Base-by-base conservation (phyloP, 2,888 invertebrate species). In the Parnassius glacialis region DNA sequence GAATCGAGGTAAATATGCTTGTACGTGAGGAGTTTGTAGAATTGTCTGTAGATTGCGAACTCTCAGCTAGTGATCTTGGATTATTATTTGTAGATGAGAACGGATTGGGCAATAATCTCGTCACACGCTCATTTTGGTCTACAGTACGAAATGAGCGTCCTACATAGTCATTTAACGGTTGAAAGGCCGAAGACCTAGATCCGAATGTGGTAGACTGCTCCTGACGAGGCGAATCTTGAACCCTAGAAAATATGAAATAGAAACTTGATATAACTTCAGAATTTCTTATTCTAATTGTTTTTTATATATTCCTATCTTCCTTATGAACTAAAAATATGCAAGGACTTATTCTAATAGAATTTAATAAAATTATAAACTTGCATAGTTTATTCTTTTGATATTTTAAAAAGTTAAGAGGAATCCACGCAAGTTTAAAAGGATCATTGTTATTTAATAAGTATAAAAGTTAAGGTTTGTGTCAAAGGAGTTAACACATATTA, bases 171-270 rank as follows among this genome's bases (percentile, higher is more conserved):
- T 72, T 80, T 3, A 90, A 66, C 2, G 87, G 90, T 64, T 88
- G 87, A 69, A 90, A 91, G 47, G 90, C 90, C 9, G 90, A 91
- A 9, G 85, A 78, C 65, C 85, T 76, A 10, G 89, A 87, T 50
- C 87, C 85, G 67, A 90, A 86, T 54, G 75, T 70, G 11, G 75
- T 70, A 11, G 84, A 77, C 65, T 79, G 79, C 66, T 84, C 82
- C 62, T 71, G 80, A 61, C 72, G 74, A 10, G 79, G 59, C 20
- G 77, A 68, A 57, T 74, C 78, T 70, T 78, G 77, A 70, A 71
- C 80, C 69, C 88, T 88, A 77, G 55, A 76, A 76, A 60, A 57
- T 10, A 42, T 48, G 11, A 57, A 9, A 50, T 42, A 44, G 41
- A 34, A 48, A 52, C 48, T 5, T 53, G 7, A 55, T 13, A 25